Base-by-base conservation (phyloP, 2,888 invertebrate genomes). In the Camponotus fellah region DNA sequence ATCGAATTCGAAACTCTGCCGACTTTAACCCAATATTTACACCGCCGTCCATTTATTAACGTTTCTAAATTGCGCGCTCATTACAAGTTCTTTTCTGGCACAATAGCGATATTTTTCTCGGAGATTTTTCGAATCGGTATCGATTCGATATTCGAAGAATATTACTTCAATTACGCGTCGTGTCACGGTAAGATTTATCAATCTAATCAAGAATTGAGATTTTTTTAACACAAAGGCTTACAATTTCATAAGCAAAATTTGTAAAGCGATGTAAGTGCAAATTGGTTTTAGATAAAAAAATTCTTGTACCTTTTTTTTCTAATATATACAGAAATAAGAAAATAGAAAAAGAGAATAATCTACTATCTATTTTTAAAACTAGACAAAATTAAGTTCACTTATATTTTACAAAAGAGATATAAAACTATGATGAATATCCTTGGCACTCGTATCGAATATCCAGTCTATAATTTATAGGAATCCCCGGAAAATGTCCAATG, bases 1-100 rank as follows among this genome's bases (percentile, higher is more conserved):
- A 84, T 81, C 72, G 69, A 76, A 84, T 81, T 76, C 34, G 81
- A 74, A 66, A 72, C 58, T 53, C 49, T 71, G 60, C 60, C 74
- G 60, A 74, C 46, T 74, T 60, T 60, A 72, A 80, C 34, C 60
- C 58, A 74, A 72, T 80, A 72, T 74, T 80, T 80, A 80, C 60
- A 72, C 58, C 74, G 26, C 26, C 26, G 37, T 5, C 26, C 74
- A 74, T 80, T 80, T 80, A 74, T 80, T 80, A 72, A 62, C 46
- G 60, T 80, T 60, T 80, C 79, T 56, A 64, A 81, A 81, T 64
- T 53, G 62, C 49, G 37, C 53, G 46, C 40, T 21, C n/a, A 62
- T 77, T 49, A 77, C 49, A 49, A 21, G 53, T 64, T 58, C 26
- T 12, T 17, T n/a, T 46, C 49, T 32, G 49, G 32, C 58, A 21